phyloP scores from a whole-genome alignment of 2,113 vertebrate genomes.

The Tapirus terrestris region DNA sequence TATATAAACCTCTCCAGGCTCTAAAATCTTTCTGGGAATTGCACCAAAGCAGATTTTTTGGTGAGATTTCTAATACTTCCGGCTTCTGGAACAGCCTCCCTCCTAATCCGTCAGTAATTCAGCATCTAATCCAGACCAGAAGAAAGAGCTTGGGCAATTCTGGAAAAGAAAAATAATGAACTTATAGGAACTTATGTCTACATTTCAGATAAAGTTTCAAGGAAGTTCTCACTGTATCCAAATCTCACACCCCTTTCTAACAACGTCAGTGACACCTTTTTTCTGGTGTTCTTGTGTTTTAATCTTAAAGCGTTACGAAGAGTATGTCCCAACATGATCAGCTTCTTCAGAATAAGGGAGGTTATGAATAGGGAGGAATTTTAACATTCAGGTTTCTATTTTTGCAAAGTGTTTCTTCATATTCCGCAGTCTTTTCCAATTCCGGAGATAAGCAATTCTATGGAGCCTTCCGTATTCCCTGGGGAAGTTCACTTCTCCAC shows the following conservation, averaged over 20 bases:
- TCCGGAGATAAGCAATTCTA: neutral
- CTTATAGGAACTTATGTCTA: neutral
- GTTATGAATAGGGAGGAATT: neutral
- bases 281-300: accelerated
- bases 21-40: slow-evolving; percentile 75
- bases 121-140: slow-evolving; percentile 35
- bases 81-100: slow-evolving; percentile 52
- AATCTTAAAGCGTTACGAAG: too few species aligned
- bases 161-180: neutral
- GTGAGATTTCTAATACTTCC: slow-evolving; percentile 62
- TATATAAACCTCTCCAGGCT: slow-evolving; percentile 60
- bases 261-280: neutral
- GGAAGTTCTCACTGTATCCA: neutral
- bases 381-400: neutral
- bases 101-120: neutral
- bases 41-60: slow-evolving; percentile 60
- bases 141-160: neutral
- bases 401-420: neutral
- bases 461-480: accelerated
- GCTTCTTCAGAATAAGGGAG: neutral
- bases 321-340: neutral
- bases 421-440: neutral
- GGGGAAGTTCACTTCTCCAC: accelerated
- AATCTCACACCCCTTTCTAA: too few species aligned
- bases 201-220: neutral